Percentiles rank a stretch among this genome's conserved stretches.
These are phyloP conservation scores for Sebastolobus alascanus DNA, from an alignment of 2,797 vertebrate species.

Conservation along the genomic window DNA sequence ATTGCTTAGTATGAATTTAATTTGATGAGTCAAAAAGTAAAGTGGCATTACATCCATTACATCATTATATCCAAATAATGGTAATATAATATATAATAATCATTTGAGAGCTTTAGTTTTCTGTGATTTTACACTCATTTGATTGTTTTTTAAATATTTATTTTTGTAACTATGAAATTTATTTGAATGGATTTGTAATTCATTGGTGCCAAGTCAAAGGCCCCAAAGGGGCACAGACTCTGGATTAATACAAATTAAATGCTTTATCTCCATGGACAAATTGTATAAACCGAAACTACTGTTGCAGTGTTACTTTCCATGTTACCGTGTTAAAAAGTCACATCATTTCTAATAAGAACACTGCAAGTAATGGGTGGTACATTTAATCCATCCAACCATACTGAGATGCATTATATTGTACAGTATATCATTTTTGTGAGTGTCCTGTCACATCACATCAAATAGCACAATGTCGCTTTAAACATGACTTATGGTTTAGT, in stretches of 20 bases:
- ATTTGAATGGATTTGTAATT: neutral
- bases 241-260: neutral
- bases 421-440: neutral
- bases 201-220: neutral
- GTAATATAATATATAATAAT: neutral
- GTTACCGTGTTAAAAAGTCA: neutral
- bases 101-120: neutral
- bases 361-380: neutral
- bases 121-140: conserved; percentile 1
- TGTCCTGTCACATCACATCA: neutral
- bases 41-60: neutral
- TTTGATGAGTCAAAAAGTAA: neutral
- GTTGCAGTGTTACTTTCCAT: neutral
- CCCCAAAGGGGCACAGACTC: neutral
- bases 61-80: neutral
- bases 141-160: neutral
- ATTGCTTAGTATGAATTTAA: neutral
- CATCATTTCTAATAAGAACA: neutral
- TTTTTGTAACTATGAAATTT: neutral
- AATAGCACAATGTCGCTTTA: neutral
- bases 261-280: neutral
- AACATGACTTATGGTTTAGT: neutral
- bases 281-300: neutral
- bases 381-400: neutral
- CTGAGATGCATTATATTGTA: neutral